Evolutionary conservation across 1,140 invertebrate species (phyloP).

Genomic region (Cotesia typhae): DNA sequence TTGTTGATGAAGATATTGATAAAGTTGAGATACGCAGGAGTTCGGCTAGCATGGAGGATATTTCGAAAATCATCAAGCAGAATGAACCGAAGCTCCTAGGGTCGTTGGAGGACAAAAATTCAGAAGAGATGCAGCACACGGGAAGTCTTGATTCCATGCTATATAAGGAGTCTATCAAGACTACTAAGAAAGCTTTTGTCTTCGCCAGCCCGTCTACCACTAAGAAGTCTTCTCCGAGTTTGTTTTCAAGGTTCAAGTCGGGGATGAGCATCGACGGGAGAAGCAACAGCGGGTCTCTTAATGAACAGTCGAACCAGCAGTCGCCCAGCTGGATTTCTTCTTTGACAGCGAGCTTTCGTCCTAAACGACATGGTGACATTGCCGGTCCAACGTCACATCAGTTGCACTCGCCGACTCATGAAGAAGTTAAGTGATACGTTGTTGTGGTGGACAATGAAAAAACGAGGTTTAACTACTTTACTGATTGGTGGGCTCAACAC

Average conservation of each 20-base stretch:
- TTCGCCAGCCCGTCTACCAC: slow-evolving; percentile 52
- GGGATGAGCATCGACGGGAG: slow-evolving; percentile 64
- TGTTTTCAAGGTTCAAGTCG: slow-evolving; percentile 61
- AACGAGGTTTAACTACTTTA: slow-evolving; percentile 41
- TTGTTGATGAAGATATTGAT: slow-evolving; percentile 48
- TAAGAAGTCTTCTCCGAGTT: slow-evolving; percentile 55
- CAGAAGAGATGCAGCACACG: slow-evolving; percentile 55
- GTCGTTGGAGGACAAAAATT: slow-evolving; percentile 52
- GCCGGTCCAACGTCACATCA: slow-evolving; percentile 43
- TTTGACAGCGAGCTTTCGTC: slow-evolving; percentile 60
- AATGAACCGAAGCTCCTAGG: slow-evolving; percentile 51
- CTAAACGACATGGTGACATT: slow-evolving; percentile 52
- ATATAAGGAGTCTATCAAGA: slow-evolving; percentile 52
- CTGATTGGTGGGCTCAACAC: slow-evolving; percentile 56
- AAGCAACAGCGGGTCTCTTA: slow-evolving; percentile 60
- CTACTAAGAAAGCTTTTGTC: slow-evolving; percentile 48
- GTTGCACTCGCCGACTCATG: slow-evolving; percentile 46
- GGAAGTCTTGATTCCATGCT: slow-evolving; percentile 63
- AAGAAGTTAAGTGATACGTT: slow-evolving; percentile 60
- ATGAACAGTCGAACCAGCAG: slow-evolving; percentile 53
- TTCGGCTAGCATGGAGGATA: slow-evolving; percentile 64
- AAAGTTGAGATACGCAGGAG: slow-evolving; percentile 62
- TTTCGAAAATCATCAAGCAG: slow-evolving; percentile 62
- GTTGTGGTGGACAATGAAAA: slow-evolving; percentile 47
- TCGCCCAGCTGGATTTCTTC: slow-evolving; percentile 61